Percentiles rank a stretch among this genome's conserved stretches.
Evolutionary conservation across 2,113 vertebrate species (phyloP).

Genomic region (Rhynchopsitta pachyrhyncha): DNA sequence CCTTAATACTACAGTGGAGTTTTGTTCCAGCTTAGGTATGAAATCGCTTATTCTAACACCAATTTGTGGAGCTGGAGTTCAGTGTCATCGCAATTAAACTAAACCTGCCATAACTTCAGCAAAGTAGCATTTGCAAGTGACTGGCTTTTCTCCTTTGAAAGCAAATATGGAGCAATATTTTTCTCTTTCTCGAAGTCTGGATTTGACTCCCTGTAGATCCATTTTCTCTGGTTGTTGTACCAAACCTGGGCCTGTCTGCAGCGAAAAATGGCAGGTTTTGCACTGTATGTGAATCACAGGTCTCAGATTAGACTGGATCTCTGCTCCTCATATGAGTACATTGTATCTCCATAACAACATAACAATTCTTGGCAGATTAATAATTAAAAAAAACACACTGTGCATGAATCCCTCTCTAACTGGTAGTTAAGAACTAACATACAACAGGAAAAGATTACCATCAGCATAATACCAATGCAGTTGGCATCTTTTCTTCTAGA

Average conservation of each 20-base stretch:
- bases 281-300: neutral
- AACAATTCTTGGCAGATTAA: neutral
- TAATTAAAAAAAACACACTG: neutral
- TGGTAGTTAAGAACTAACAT: neutral
- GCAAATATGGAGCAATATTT: neutral
- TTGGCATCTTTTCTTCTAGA: neutral
- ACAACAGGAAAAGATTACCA: neutral
- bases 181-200: neutral
- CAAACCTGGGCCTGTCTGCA: neutral
- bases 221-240: neutral
- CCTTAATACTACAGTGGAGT: neutral
- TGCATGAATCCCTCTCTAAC: neutral
- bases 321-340: neutral
- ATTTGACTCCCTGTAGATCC: neutral
- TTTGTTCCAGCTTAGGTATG: neutral
- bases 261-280: neutral
- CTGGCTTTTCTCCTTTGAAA: neutral
- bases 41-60: neutral
- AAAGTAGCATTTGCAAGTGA: neutral
- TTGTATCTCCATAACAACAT: neutral
- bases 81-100: neutral
- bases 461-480: neutral
- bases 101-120: neutral
- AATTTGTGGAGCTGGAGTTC: neutral
- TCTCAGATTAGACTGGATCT: neutral